Evolutionary conservation across 2,888 invertebrate species (phyloP).

Genomic region (Lasius platythorax): DNA sequence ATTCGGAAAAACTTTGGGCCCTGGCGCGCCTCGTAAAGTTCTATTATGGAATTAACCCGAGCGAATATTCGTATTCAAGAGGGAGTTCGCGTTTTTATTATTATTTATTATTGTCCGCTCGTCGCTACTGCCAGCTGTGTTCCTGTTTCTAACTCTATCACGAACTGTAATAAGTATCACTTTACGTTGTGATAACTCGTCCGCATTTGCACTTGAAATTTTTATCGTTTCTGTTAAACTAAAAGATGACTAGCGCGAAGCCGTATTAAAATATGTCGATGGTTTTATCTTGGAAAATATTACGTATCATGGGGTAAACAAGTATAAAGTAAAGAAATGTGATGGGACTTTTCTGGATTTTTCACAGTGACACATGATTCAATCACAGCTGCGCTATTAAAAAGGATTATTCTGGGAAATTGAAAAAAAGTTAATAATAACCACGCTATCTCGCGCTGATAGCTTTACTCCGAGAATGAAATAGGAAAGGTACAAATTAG

Average conservation of each 20-base stretch:
- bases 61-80: constrained; percentile 38
- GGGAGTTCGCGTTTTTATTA: constrained; percentile 41
- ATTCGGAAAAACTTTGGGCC: constrained; percentile 32
- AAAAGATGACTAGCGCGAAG: background rate
- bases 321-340: background rate
- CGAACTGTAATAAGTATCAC: constrained; percentile 36
- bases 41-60: constrained; percentile 55
- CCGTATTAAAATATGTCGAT: background rate
- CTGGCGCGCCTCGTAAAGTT: constrained; percentile 38
- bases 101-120: constrained; percentile 34
- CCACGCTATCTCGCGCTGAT: background rate
- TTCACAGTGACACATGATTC: background rate
- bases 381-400: constrained; percentile 3
- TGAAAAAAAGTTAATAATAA: constrained; percentile 25
- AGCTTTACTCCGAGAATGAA: background rate
- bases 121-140: background rate
- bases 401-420: background rate
- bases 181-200: background rate
- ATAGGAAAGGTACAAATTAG: background rate
- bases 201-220: background rate
- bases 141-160: constrained; percentile 33
- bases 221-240: constrained; percentile 6
- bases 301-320: background rate
- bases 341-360: background rate
- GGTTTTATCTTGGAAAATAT: background rate